Base-by-base conservation (phyloP, 2,888 invertebrate genomes). In the Ceratothoa steindachneri region DNA sequence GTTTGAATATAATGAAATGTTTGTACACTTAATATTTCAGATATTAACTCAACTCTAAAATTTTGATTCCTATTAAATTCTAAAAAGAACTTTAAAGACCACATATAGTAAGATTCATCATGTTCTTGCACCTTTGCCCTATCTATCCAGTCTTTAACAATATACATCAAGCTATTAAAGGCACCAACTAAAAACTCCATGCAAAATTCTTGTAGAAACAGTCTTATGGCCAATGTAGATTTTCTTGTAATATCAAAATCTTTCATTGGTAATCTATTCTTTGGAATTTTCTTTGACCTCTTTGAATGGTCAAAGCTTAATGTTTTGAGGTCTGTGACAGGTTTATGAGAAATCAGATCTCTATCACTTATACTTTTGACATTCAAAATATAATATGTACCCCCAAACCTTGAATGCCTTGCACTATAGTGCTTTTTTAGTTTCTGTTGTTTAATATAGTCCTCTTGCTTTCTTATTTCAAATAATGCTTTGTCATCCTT, bases 81-180 rank as follows among this genome's bases (percentile, higher is more conserved):
- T 95, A 97, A 96, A 85, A 97, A 97, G 86, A 97, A 97, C 83
- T 91, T 90, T 81, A 97, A 87, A 5, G 93, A 91, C 95, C 96
- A 97, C 79, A 97, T 86, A 84, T 96, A 95, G 85, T 95, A 96
- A 0, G 93, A 92, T 84, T 96, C 94, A 85, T 97, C 97, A 84
- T 94, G 90, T 71, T 89, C 89, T 83, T 91, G 91, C 0, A 90
- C 89, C 53, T 84, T 84, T 41, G 85, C 85, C 81, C 89, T 82
- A 64, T 83, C 82, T 73, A 88, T 82, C 19, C 83, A 83, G 81
- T 86, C 86, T 85, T 93, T 92, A 12, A 94, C 92, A 84, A 91
- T 89, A 82, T 89, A 89, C 93, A 98, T 97, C 72, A 98, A 86
- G 24, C 91, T 89, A 85, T 98, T 98, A 86, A 97, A 99, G 70